These are phyloP conservation scores for Acinonyx jubatus DNA, from an alignment of 2,113 vertebrate species.

Conservation along the genomic window DNA sequence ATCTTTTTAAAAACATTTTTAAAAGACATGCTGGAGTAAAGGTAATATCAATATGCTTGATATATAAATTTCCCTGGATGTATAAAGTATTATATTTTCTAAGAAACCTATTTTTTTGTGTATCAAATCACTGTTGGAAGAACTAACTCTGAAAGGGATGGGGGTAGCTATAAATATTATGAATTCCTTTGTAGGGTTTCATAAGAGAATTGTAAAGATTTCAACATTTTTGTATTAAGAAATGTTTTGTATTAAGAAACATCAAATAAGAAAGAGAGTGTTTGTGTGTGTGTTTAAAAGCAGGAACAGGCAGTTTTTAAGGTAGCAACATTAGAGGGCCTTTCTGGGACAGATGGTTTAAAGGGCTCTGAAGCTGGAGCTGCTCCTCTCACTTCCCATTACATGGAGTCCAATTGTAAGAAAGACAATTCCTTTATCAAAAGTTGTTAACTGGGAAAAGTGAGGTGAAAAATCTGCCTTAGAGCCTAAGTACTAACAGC, in stretches of 20 bases:
- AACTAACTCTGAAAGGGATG: background rate
- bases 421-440: background rate
- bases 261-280: background rate
- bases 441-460: slow-evolving; percentile 36
- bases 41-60: slow-evolving; percentile 10
- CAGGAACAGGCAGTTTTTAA: slow-evolving; percentile 31
- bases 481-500: background rate
- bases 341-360: background rate
- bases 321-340: background rate
- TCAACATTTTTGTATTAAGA: slow-evolving; percentile 62
- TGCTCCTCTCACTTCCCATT: slow-evolving; percentile 5
- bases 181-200: background rate
- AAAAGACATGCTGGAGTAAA: slow-evolving; percentile 29
- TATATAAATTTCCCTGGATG: background rate
- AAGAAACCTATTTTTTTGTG: slow-evolving; percentile 46
- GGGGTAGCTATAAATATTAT: background rate
- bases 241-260: slow-evolving; percentile 60
- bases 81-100: slow-evolving; percentile 2
- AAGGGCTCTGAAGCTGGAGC: background rate
- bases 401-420: background rate
- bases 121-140: background rate
- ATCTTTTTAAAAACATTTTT: background rate
- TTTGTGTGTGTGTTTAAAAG: background rate
- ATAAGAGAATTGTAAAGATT: slow-evolving; percentile 6
- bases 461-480: background rate